A percentile compares a stretch with the other conserved stretches of the same genome.
phyloP scores from a whole-genome alignment of 2,797 vertebrate genomes.

The Amniataba percoides region DNA sequence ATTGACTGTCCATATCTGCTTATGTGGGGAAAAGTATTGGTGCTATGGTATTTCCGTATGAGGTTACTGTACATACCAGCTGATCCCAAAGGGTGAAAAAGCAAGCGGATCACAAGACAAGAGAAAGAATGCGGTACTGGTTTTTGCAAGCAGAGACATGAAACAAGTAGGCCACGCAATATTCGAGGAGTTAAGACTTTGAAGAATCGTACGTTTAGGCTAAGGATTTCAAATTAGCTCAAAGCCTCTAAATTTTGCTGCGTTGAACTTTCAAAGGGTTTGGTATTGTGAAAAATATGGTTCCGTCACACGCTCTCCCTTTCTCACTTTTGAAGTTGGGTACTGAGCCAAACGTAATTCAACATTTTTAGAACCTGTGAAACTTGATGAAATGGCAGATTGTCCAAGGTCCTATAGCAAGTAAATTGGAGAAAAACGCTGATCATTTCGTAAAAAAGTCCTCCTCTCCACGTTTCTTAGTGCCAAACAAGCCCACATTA shows the following conservation, averaged over 20 bases:
- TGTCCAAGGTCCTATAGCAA: constrained; percentile 52
- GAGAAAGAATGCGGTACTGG: constrained; percentile 50
- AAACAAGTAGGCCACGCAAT: constrained; percentile 36
- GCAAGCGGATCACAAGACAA: constrained; percentile 42
- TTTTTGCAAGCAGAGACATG: constrained; percentile 42
- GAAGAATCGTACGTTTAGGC: constrained; percentile 24
- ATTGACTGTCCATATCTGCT: constrained; percentile 72
- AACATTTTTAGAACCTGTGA: constrained; percentile 61
- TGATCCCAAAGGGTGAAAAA: constrained; percentile 59
- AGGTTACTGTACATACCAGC: constrained; percentile 66
- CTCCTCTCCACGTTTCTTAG: constrained; percentile 41
- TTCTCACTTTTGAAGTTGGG: constrained; percentile 56
- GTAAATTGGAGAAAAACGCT: constrained; percentile 46
- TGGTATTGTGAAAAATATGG: constrained; percentile 42
- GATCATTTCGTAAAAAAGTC: constrained; percentile 48
- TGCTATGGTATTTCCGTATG: constrained; percentile 61
- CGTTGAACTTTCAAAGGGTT: constrained; percentile 34
- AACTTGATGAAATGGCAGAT: constrained; percentile 62
- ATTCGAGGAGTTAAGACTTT: constrained; percentile 40
- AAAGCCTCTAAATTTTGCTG: constrained; percentile 44
- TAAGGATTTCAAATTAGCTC: constrained; percentile 30
- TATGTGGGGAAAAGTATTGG: constrained; percentile 56
- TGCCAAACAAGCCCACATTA: constrained; percentile 69
- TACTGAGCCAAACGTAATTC: constrained; percentile 54
- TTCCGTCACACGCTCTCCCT: constrained; percentile 33